A percentile compares a stretch with the other conserved stretches of the same genome.
phyloP scores from a whole-genome alignment of 1,140 invertebrate genomes.

The Magallana ariakensis region DNA sequence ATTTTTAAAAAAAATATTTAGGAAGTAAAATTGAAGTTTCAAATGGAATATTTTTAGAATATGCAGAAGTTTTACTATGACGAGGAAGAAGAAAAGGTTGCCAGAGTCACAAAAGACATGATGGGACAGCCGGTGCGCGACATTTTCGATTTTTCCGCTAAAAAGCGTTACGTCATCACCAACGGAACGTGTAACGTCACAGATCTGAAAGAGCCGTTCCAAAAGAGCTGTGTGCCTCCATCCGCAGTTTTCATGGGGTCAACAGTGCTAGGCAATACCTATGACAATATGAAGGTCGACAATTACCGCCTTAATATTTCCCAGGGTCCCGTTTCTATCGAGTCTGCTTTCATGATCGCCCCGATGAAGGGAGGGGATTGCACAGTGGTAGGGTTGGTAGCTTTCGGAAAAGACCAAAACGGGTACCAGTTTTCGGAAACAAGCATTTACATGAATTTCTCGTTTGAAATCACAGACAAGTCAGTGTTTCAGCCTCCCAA shows the following conservation, averaged over 20 bases:
- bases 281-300: not conserved
- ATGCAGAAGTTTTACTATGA: conserved; percentile 5
- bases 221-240: not conserved
- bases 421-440: not conserved
- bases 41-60: not conserved
- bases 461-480: conserved; percentile 22
- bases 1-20: too few relatives aligned
- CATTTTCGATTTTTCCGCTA: not conserved
- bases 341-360: not conserved
- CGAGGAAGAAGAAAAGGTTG: not conserved
- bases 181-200: not conserved
- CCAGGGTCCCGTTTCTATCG: not conserved
- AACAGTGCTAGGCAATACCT: not conserved
- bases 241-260: not conserved
- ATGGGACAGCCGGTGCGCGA: not conserved
- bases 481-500: not conserved
- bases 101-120: not conserved
- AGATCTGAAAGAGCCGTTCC: not conserved
- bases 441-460: not conserved
- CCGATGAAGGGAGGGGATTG: not conserved
- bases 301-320: not conserved
- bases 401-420: not conserved
- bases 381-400: not conserved
- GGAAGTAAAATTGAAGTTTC: too few relatives aligned
- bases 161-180: conserved; percentile 9